Conservation (phyloP, 2,797 vertebrate genomes). For the Ataeniobius toweri region DNA sequence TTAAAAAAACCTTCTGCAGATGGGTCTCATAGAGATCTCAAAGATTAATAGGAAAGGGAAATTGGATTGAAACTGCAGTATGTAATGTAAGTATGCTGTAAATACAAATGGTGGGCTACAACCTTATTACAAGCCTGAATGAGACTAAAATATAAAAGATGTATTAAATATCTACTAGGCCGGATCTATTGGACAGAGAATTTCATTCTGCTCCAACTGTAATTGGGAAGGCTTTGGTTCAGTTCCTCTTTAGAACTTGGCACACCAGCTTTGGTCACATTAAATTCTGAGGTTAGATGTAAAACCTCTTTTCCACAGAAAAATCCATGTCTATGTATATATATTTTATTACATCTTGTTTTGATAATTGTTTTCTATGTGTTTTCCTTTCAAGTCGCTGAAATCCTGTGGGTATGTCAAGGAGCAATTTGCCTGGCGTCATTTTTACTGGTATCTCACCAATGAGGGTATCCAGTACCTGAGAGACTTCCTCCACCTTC, state of each 20-base stretch:
- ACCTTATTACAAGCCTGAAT: neutral
- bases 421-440: constrained; percentile 99
- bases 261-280: neutral
- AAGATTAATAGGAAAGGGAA: neutral
- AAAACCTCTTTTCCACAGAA: neutral
- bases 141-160: neutral
- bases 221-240: neutral
- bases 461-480: constrained; percentile 99
- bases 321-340: too few relatives aligned
- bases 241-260: too few relatives aligned
- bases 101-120: neutral
- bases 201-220: neutral
- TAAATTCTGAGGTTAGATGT: neutral
- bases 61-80: neutral
- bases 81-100: neutral
- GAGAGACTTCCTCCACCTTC: constrained; percentile 96
- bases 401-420: constrained; percentile 98
- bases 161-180: neutral
- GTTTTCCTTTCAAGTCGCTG: constrained; percentile 82
- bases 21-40: neutral
- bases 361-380: neutral
- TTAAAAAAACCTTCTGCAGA: neutral
- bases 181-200: neutral
- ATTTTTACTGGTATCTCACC: constrained; percentile 99
- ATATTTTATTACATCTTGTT: neutral